These are phyloP conservation scores for Carassius auratus DNA, from an alignment of 2,113 vertebrate species.

Conservation along the genomic window DNA sequence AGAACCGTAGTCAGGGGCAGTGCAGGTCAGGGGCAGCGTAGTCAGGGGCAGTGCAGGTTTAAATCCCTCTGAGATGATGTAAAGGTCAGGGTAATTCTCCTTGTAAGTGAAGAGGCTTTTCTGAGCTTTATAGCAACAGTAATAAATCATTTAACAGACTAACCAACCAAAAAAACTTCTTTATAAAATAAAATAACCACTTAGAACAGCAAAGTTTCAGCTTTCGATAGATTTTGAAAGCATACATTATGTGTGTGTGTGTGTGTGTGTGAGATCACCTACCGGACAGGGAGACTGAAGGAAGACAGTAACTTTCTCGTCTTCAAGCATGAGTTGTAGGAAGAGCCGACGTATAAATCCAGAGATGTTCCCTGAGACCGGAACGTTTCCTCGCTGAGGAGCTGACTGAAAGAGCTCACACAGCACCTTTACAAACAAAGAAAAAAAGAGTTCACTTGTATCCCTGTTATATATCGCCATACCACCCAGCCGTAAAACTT, in stretches of 20 bases:
- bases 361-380: conserved; percentile 95
- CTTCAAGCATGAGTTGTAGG: conserved; percentile 97
- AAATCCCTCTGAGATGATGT: conserved; percentile 31
- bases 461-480: too few relatives aligned
- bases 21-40: neutral
- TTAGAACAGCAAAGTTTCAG: neutral
- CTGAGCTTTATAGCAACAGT: conserved; percentile 19
- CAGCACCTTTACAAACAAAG: conserved; percentile 80
- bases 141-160: conserved; percentile 37
- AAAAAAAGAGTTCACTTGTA: too few relatives aligned
- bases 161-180: conserved; percentile 8
- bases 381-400: conserved; percentile 90
- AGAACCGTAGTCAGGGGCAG: neutral
- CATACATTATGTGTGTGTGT: neutral
- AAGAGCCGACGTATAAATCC: conserved; percentile 97
- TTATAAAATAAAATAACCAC: neutral
- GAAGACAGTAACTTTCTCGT: conserved; percentile 99
- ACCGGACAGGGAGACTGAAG: conserved; percentile 98
- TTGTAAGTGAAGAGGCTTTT: conserved; percentile 17
- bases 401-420: conserved; percentile 98
- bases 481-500: too few relatives aligned
- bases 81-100: conserved; percentile 23
- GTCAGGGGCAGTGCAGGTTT: neutral
- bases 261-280: conserved; percentile 57
- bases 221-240: neutral